Evolutionary conservation across 2,797 vertebrate species (phyloP).

Genomic region (Malurus splendens): DNA sequence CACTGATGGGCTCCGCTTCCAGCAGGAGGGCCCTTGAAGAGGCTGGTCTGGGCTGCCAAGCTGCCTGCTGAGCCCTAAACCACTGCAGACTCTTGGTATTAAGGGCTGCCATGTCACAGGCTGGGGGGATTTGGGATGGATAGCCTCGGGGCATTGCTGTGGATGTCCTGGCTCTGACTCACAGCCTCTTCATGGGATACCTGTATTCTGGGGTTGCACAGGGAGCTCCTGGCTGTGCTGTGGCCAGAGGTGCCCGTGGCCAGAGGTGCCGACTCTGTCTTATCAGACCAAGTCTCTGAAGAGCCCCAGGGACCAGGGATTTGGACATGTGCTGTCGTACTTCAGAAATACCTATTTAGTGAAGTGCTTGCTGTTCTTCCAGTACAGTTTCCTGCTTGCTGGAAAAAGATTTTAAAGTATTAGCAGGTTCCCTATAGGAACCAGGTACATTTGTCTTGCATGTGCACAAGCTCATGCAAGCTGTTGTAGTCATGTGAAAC

Average conservation of each 20-base stretch:
- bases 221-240: not conserved
- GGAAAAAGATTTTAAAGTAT: not conserved
- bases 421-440: not conserved
- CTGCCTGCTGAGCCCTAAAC: not conserved
- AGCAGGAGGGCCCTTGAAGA: not conserved
- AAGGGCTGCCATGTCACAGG: fast-evolving
- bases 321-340: not conserved
- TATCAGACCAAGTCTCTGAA: not conserved
- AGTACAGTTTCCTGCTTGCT: not conserved
- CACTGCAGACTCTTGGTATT: not conserved
- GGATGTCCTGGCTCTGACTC: not conserved
- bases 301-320: not conserved
- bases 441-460: not conserved
- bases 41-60: fast-evolving
- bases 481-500: fast-evolving
- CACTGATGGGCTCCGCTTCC: not conserved
- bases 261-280: not conserved
- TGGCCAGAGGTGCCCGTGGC: fast-evolving
- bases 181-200: not conserved
- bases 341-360: not conserved
- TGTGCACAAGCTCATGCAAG: not conserved
- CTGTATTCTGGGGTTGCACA: fast-evolving
- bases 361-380: not conserved
- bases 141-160: fast-evolving
- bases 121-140: not conserved